Evolutionary conservation across 2,113 vertebrate genomes (phyloP).

Genomic region (Nothocercus julius): DNA sequence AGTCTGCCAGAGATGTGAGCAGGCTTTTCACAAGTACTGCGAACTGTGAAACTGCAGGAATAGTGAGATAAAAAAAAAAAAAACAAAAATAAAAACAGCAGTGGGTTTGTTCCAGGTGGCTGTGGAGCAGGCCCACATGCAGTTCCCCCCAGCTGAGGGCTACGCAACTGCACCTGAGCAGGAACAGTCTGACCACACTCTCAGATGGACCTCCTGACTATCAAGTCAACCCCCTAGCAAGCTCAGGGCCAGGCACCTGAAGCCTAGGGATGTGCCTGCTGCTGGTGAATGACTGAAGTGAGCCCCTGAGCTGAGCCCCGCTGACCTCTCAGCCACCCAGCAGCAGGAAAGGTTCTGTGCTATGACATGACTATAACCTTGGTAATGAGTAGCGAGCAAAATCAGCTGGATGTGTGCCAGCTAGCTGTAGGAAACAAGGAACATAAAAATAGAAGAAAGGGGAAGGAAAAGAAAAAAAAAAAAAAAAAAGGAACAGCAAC

Average conservation of each 20-base stretch:
- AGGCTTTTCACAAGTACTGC: neutral
- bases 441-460: neutral
- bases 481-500: neutral
- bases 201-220: neutral
- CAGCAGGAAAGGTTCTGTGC: neutral
- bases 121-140: neutral
- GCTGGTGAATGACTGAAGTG: neutral
- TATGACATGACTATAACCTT: neutral
- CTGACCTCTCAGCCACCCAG: neutral
- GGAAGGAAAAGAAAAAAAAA: too few species aligned
- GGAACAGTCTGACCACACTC: neutral
- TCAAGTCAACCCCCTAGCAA: neutral
- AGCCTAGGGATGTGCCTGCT: neutral
- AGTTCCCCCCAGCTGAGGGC: neutral
- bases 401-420: neutral
- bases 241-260: neutral
- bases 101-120: neutral
- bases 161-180: too few species aligned
- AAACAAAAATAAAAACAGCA: too few species aligned
- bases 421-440: neutral
- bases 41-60: neutral
- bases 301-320: neutral
- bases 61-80: neutral
- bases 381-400: neutral
- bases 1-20: neutral